Percentiles rank a stretch among this genome's conserved stretches.
Evolutionary conservation across 2,113 vertebrate species (phyloP).

Genomic region (Pelecanoides urinatrix): DNA sequence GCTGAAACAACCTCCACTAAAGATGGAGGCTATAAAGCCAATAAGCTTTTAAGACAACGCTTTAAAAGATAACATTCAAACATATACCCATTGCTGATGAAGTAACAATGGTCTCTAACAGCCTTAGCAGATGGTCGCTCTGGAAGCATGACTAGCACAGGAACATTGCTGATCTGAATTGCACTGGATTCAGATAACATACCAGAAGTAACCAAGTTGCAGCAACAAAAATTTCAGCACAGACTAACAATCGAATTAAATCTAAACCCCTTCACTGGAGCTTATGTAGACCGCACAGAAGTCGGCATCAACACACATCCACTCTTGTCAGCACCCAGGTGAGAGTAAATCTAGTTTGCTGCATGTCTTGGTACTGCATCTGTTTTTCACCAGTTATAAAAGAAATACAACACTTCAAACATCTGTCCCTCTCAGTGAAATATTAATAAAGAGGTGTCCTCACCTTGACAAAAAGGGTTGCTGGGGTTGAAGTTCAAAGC

Average conservation of each 20-base stretch:
- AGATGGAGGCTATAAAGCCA: background rate
- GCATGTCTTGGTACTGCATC: background rate
- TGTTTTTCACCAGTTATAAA: background rate
- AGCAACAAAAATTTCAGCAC: background rate
- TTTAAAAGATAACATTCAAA: background rate
- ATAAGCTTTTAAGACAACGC: background rate
- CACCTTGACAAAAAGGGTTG: conserved; percentile 89
- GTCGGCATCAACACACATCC: background rate
- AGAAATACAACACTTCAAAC: background rate
- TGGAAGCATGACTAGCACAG: background rate
- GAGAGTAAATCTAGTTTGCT: background rate
- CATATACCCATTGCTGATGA: background rate
- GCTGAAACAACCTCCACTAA: background rate
- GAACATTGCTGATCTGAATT: background rate
- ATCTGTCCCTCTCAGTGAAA: background rate
- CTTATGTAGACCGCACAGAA: background rate
- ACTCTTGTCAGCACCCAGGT: background rate
- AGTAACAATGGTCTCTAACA: background rate
- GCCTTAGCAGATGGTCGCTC: background rate
- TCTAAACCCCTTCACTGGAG: background rate
- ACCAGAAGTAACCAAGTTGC: background rate
- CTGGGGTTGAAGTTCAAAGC: conserved; percentile 90
- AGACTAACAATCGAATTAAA: background rate
- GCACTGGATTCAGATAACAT: too few species aligned
- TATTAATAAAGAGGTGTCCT: background rate